Conservation (phyloP, 2,797 vertebrate genomes). For the Typhlichthys subterraneus region DNA sequence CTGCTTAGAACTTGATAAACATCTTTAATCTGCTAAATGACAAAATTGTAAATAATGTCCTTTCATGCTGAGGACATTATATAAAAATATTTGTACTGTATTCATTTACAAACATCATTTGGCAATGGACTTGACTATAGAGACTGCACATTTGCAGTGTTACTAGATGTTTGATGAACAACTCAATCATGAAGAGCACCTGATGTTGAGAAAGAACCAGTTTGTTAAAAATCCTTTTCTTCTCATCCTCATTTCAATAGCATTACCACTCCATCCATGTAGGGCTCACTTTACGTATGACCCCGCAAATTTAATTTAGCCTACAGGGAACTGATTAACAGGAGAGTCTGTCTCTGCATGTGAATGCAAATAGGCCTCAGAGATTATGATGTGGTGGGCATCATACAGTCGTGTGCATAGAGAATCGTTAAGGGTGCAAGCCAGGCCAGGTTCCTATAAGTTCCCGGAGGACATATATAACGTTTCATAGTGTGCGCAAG, state of each 20-base stretch:
- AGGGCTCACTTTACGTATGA: constrained; percentile 32
- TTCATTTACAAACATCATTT: no score
- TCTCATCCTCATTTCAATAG: constrained; percentile 21
- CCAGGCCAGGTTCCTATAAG: constrained; percentile 31
- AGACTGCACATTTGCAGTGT: no score
- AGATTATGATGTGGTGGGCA: neutral
- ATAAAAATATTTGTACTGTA: no score
- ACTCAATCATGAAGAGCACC: constrained; percentile 20
- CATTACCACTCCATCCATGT: constrained; percentile 3
- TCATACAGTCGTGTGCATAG: neutral
- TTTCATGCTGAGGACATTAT: no score
- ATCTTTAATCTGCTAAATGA: no score
- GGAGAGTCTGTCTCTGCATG: constrained; percentile 1
- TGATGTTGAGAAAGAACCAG: constrained; percentile 35
- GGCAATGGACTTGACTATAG: no score
- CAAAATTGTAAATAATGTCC: no score
- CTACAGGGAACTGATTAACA: constrained; percentile 27
- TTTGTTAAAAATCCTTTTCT: constrained; percentile 31
- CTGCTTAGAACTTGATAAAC: no score
- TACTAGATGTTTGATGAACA: constrained; percentile 7
- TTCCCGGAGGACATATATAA: constrained; percentile 23
- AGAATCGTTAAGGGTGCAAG: neutral
- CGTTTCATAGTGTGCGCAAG: neutral
- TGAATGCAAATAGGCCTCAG: neutral
- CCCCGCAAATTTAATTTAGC: constrained; percentile 55